Conservation (phyloP, 2,888 invertebrate species). For the Rotaria socialis region DNA sequence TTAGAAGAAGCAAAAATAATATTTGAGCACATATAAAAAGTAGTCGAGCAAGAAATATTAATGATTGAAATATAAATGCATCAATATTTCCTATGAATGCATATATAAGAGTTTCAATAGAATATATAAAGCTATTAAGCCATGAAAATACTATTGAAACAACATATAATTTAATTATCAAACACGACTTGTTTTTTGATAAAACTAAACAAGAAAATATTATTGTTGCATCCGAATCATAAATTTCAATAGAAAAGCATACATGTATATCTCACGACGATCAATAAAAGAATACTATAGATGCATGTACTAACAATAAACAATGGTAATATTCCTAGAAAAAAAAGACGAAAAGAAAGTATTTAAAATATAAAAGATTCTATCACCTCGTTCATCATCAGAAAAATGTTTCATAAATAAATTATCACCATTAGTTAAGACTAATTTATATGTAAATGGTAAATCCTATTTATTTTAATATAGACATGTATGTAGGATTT, state of each 20-base stretch:
- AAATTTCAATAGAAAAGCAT: not conserved
- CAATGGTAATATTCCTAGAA: not conserved
- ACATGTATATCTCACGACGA: not conserved
- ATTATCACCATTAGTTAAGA: not conserved
- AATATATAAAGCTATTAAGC: not conserved
- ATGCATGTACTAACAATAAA: not conserved
- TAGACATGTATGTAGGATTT: no score
- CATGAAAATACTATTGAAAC: not conserved
- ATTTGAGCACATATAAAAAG: not conserved
- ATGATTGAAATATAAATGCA: not conserved
- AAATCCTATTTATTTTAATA: not conserved
- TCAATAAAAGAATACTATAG: not conserved
- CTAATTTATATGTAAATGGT: not conserved
- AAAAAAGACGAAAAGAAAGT: not conserved
- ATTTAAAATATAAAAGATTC: not conserved
- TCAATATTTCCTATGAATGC: not conserved
- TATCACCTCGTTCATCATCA: not conserved
- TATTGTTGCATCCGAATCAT: no score
- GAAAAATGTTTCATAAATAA: constrained; percentile 7
- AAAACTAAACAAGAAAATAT: not conserved
- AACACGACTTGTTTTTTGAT: not conserved
- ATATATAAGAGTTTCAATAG: not conserved
- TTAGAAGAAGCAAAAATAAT: not conserved
- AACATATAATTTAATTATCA: not conserved
- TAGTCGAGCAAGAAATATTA: not conserved